phyloP scores from a whole-genome alignment of 2,888 invertebrate species.

The Cephus pulcher region DNA sequence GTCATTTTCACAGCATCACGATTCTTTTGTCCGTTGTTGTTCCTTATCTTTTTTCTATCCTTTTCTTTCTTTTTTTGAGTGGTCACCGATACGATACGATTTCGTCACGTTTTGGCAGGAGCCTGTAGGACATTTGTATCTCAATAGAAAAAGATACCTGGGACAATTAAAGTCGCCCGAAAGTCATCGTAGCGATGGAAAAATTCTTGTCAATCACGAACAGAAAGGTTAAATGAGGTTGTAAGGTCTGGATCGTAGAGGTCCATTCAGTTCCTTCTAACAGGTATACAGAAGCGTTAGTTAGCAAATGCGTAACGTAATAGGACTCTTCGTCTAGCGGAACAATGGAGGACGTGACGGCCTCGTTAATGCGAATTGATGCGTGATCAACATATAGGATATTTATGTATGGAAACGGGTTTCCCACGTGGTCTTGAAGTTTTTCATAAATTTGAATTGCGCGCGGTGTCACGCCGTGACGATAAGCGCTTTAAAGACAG shows the following conservation, averaged over 20 bases:
- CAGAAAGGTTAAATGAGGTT: not conserved
- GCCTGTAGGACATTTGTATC: not conserved
- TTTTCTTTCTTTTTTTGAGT: not conserved
- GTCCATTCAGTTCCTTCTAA: not conserved
- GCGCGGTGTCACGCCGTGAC: constrained; percentile 4
- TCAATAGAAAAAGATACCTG: not conserved
- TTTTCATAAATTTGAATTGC: not conserved
- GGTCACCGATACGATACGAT: not conserved
- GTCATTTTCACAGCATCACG: not conserved
- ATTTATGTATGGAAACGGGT: not conserved
- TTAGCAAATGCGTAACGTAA: not conserved
- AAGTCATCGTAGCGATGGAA: not conserved
- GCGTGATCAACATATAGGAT: not conserved
- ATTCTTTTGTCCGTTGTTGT: not conserved
- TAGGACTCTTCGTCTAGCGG: not conserved
- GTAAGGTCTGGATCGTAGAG: not conserved
- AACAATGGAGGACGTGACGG: not conserved
- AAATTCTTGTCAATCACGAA: not conserved
- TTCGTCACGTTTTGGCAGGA: not conserved
- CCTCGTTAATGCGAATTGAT: not conserved
- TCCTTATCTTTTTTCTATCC: not conserved
- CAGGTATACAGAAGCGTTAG: not conserved
- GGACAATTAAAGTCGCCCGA: not conserved
- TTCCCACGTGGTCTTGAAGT: not conserved
- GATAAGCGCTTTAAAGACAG: constrained; percentile 29